Evolutionary conservation across 2,888 invertebrate species (phyloP).

Genomic region (Caenorhabditis drosophilae): DNA sequence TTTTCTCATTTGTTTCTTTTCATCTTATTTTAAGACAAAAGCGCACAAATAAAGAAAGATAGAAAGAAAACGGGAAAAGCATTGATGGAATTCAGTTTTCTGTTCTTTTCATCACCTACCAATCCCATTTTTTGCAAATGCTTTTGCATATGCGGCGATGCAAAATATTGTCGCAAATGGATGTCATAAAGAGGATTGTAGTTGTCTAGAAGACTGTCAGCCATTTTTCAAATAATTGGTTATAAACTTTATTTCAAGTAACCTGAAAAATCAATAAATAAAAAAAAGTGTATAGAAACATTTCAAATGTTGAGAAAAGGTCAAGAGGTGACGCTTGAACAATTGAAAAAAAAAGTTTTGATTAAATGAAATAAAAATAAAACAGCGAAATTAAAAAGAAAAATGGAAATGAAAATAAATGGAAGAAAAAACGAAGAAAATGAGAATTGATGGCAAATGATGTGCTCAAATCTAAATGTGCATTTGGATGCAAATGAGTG

Average conservation of each 20-base stretch:
- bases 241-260: neutral
- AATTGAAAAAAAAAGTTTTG: slow-evolving; percentile 9
- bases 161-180: slow-evolving; percentile 67
- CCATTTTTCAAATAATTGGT: slow-evolving; percentile 33
- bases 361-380: neutral
- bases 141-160: slow-evolving; percentile 67
- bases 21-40: neutral
- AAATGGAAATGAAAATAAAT: neutral
- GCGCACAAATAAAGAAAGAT: neutral
- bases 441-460: slow-evolving; percentile 1
- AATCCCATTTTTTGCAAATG: slow-evolving; percentile 64
- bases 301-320: too few species aligned
- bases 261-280: too few species aligned
- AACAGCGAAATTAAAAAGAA: neutral
- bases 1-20: neutral
- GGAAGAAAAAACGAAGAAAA: neutral
- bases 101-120: slow-evolving; percentile 39
- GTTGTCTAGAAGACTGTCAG: slow-evolving; percentile 62
- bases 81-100: neutral
- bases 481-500: slow-evolving; percentile 1
- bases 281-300: too few species aligned
- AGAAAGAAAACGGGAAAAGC: neutral
- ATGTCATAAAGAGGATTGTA: slow-evolving; percentile 69
- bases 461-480: slow-evolving; percentile 6
- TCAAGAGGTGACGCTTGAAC: too few species aligned